phyloP scores from a whole-genome alignment of 2,113 vertebrate genomes.

The Ciconia stormi region DNA sequence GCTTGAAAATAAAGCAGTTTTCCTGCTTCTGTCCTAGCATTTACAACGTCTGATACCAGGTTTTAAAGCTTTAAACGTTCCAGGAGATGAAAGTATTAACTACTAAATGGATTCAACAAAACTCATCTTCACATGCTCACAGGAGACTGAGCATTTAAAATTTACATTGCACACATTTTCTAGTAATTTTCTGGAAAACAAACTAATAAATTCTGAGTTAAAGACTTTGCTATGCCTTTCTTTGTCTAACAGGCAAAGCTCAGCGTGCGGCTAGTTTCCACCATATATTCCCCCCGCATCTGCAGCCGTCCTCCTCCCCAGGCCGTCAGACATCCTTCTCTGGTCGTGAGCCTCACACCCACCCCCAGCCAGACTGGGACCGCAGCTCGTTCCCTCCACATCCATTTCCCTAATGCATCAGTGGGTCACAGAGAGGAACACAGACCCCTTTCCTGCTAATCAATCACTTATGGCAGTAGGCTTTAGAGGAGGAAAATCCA shows the following conservation, averaged over 20 bases:
- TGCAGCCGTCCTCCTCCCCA: background rate
- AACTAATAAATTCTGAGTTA: background rate
- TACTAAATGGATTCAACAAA: background rate
- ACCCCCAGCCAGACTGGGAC: background rate
- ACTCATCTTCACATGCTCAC: background rate
- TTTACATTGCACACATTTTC: background rate
- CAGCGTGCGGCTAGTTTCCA: background rate
- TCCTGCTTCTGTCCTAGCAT: background rate
- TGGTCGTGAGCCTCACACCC: background rate
- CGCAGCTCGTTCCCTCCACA: accelerated
- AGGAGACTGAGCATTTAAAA: background rate
- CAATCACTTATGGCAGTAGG: background rate
- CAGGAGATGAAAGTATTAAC: background rate
- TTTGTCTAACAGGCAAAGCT: background rate
- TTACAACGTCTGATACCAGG: background rate
- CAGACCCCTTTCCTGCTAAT: background rate
- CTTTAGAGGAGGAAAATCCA: background rate
- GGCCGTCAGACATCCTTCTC: background rate
- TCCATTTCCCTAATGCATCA: background rate
- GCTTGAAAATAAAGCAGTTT: background rate
- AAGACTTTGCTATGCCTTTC: background rate
- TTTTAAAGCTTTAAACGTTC: background rate
- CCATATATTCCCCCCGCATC: background rate
- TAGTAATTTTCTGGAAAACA: background rate
- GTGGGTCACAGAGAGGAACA: background rate